phyloP scores from a whole-genome alignment of 2,888 invertebrate genomes.

The Ichneumoninae sp. region DNA sequence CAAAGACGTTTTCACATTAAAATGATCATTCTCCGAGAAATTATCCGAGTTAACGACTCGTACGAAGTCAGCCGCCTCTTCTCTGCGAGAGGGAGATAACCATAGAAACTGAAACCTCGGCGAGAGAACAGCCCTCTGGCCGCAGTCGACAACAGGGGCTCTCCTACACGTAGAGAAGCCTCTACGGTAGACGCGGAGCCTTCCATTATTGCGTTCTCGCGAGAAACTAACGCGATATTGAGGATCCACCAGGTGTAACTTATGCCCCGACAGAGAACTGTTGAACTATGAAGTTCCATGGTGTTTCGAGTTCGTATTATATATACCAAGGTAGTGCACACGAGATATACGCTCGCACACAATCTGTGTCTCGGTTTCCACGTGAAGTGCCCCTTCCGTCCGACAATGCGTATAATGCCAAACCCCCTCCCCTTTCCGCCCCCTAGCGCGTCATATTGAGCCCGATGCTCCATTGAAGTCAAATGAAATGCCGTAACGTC shows the following conservation, averaged over 20 bases:
- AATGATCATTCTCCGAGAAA: not conserved
- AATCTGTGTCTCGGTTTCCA: conserved; percentile 52
- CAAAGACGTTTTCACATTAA: not conserved
- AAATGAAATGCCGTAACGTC: conserved; percentile 76
- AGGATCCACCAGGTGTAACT: conserved; percentile 79
- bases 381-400: conserved; percentile 69
- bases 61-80: not conserved
- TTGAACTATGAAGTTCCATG: conserved; percentile 47
- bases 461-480: conserved; percentile 75
- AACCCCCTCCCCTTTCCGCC: not conserved
- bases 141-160: conserved; percentile 7
- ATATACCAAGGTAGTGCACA: conserved; percentile 35
- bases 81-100: conserved; percentile 3
- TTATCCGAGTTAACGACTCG: not conserved
- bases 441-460: conserved; percentile 71
- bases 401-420: conserved; percentile 69
- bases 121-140: conserved; percentile 10
- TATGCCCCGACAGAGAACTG: conserved; percentile 68
- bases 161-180: not conserved
- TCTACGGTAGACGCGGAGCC: not conserved
- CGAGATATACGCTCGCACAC: conserved; percentile 36
- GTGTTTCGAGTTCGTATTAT: conserved; percentile 74
- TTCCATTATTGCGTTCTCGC: conserved; percentile 51
- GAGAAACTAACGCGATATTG: conserved; percentile 76
- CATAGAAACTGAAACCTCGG: conserved; percentile 1